Conservation (phyloP, 2,113 vertebrate species). For the Odobenus rosmarus region DNA sequence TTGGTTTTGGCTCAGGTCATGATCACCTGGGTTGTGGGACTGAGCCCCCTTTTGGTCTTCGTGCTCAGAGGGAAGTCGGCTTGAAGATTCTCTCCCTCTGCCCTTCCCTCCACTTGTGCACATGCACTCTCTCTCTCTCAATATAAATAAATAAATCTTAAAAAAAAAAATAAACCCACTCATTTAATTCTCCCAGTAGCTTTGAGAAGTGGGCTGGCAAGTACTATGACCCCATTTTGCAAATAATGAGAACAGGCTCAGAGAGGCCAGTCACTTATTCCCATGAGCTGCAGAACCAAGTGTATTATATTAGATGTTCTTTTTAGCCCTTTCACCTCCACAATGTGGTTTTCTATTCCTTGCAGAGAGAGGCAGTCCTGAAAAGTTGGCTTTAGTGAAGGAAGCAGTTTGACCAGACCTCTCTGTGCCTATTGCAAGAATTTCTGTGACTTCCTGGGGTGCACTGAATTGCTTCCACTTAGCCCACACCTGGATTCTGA, state of each 20-base stretch:
- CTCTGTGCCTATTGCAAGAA: background rate
- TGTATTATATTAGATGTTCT: background rate
- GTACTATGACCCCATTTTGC: background rate
- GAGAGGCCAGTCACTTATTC: background rate
- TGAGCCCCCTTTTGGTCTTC: background rate
- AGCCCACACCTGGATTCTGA: conserved; percentile 58
- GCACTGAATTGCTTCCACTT: conserved; percentile 32
- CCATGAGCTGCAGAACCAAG: background rate
- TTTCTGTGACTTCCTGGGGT: conserved; percentile 38
- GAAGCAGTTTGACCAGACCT: background rate
- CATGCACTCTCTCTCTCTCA: background rate
- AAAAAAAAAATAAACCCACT: background rate
- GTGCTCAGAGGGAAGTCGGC: background rate
- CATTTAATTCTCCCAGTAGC: background rate
- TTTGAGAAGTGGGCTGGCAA: background rate
- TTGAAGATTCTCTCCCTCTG: background rate
- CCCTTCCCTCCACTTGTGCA: background rate
- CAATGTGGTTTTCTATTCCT: background rate
- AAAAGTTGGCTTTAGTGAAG: background rate
- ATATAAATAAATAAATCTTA: background rate
- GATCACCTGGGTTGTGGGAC: background rate
- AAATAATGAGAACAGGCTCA: background rate
- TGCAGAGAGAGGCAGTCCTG: background rate
- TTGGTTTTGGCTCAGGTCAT: background rate
- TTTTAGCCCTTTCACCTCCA: background rate